These are phyloP conservation scores for Tupaia tana DNA, from an alignment of 2,113 vertebrate species.

Conservation along the genomic window DNA sequence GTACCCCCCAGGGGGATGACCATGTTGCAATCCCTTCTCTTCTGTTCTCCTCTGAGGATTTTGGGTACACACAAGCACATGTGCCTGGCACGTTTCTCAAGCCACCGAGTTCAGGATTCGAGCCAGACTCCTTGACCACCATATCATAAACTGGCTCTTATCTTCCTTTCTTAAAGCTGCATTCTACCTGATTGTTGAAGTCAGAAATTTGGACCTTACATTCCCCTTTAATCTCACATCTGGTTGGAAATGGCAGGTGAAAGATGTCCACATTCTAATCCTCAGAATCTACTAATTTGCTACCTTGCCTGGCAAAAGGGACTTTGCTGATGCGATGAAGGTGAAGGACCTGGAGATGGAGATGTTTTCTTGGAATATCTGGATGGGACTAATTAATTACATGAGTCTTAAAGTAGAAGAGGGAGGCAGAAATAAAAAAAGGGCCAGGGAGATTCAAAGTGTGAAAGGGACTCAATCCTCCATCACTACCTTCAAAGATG, in stretches of 20 bases:
- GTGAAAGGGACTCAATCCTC: neutral
- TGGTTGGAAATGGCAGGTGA: neutral
- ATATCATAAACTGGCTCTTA: too few relatives aligned
- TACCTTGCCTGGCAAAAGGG: neutral
- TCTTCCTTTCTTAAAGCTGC: neutral
- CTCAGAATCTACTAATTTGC: neutral
- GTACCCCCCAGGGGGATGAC: too few relatives aligned
- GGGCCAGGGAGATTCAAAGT: neutral
- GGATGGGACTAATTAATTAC: neutral
- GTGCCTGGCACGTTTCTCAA: too few relatives aligned
- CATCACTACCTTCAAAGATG: neutral
- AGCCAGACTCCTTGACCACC: too few relatives aligned
- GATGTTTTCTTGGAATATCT: neutral
- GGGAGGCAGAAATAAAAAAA: neutral
- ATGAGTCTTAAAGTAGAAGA: neutral
- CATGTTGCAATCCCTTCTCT: too few relatives aligned
- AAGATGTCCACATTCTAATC: neutral
- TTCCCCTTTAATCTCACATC: neutral
- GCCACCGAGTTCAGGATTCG: too few relatives aligned
- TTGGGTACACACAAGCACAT: too few relatives aligned
- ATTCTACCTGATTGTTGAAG: neutral
- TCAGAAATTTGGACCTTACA: slow-evolving; percentile 15
- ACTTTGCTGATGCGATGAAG: neutral
- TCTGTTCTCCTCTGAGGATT: too few relatives aligned
- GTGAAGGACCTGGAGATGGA: neutral